Percentiles rank a stretch among this genome's conserved stretches.
Conservation (phyloP, 2,797 vertebrate species). For the Falco novaeseelandiae region DNA sequence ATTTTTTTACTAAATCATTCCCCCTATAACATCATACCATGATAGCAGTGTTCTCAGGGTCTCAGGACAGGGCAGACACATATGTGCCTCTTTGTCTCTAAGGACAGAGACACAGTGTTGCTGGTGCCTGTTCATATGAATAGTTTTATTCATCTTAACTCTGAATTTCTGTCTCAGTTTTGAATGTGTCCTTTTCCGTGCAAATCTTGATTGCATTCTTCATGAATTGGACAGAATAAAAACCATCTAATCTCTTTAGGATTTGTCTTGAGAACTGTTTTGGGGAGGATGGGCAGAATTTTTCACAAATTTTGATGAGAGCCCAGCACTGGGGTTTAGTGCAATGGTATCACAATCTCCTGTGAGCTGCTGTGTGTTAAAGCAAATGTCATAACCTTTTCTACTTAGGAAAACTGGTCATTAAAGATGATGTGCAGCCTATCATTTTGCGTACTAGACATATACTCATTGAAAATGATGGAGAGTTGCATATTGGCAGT, state of each 20-base stretch:
- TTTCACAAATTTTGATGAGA: background rate
- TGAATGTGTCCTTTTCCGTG: background rate
- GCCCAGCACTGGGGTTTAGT: background rate
- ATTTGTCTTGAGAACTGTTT: background rate
- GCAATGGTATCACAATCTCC: background rate
- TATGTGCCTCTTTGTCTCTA: background rate
- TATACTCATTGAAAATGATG: constrained; percentile 88
- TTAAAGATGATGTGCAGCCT: constrained; percentile 83
- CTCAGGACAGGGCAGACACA: background rate
- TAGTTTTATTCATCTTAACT: background rate
- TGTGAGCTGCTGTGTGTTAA: background rate
- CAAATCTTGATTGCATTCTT: background rate
- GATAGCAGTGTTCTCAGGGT: background rate
- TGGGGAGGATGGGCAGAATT: background rate
- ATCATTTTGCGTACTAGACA: constrained; percentile 88
- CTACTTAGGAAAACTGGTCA: constrained; percentile 87
- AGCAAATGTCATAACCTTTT: background rate
- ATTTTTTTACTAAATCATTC: background rate
- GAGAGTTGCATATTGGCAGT: constrained; percentile 90
- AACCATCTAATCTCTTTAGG: background rate
- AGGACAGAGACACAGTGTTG: background rate
- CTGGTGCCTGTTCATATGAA: background rate
- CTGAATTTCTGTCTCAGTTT: background rate
- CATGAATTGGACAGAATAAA: background rate
- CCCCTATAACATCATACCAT: background rate